Evolutionary conservation across 1,140 invertebrate genomes (phyloP).

Genomic region (Laupala kohalensis): DNA sequence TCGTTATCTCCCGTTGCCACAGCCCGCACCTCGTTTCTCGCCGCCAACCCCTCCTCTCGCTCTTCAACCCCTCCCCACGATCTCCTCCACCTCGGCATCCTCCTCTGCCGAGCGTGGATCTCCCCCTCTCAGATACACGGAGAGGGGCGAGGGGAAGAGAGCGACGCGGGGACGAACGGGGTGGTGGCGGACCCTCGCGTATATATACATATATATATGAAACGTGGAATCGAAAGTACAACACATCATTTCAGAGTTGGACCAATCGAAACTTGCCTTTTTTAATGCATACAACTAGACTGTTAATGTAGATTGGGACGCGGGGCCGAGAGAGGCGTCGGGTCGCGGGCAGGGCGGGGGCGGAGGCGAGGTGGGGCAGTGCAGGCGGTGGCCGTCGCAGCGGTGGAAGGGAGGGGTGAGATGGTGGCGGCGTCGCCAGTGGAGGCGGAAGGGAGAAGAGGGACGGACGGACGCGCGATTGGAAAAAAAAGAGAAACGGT

Average conservation of each 20-base stretch:
- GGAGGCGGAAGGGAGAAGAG: slow-evolving; percentile 18
- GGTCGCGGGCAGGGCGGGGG: slow-evolving; percentile 19
- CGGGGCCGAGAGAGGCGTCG: neutral
- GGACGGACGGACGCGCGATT: slow-evolving; percentile 12
- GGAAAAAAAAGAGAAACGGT: neutral
- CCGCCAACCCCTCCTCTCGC: no score
- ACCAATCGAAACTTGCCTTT: slow-evolving; percentile 5
- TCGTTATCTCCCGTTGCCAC: neutral
- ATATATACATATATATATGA: neutral
- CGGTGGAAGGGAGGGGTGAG: no score
- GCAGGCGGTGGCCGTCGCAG: slow-evolving; percentile 8
- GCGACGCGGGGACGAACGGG: no score
- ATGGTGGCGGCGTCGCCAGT: slow-evolving; percentile 16
- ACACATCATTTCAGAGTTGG: slow-evolving; percentile 3
- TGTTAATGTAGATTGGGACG: slow-evolving; percentile 9
- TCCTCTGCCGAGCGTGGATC: slow-evolving; percentile 7
- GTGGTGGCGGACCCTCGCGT: no score
- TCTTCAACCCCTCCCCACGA: slow-evolving; percentile 6
- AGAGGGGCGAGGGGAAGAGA: no score
- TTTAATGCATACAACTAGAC: slow-evolving; percentile 12
- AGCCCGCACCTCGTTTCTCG: no score
- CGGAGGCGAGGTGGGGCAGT: slow-evolving; percentile 23
- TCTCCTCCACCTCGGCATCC: slow-evolving; percentile 8
- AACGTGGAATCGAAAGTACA: neutral
- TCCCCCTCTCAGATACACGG: slow-evolving; percentile 9